Percentiles rank a stretch among this genome's conserved stretches.
phyloP scores from a whole-genome alignment of 2,113 vertebrate genomes.

The Psittacula cyanocephala region DNA sequence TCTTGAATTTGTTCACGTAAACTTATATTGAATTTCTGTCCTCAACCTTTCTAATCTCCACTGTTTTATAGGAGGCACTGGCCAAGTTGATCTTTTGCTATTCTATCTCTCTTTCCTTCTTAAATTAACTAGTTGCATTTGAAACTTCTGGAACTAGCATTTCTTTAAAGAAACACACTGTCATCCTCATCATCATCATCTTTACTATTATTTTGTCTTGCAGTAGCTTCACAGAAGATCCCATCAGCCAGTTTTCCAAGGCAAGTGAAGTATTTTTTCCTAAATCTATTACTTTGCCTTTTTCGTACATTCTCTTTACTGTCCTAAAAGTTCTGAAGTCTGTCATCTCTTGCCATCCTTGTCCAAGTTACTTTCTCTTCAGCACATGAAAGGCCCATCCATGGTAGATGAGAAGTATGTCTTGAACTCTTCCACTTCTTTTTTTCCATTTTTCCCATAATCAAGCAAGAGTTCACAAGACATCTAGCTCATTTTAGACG shows the following conservation, averaged over 20 bases:
- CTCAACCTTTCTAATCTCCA: neutral
- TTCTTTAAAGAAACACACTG: neutral
- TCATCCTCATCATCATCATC: neutral
- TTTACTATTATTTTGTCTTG: neutral
- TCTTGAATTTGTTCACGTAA: neutral
- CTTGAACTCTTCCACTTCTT: neutral
- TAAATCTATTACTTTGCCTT: neutral
- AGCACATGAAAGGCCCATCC: neutral
- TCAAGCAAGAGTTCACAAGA: neutral
- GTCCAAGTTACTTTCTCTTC: neutral
- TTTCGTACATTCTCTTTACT: neutral
- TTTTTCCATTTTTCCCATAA: neutral
- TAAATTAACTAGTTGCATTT: neutral
- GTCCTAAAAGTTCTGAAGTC: neutral
- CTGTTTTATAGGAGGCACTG: neutral
- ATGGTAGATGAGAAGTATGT: neutral
- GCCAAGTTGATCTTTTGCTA: neutral
- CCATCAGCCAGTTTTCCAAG: neutral
- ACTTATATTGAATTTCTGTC: neutral
- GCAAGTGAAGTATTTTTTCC: neutral
- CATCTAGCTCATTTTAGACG: neutral
- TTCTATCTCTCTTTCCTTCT: neutral
- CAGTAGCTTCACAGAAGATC: neutral
- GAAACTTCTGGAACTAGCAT: neutral
- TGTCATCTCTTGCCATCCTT: neutral